Evolutionary conservation across 2,113 vertebrate genomes (phyloP).

Genomic region (Xiphophorus couchianus): DNA sequence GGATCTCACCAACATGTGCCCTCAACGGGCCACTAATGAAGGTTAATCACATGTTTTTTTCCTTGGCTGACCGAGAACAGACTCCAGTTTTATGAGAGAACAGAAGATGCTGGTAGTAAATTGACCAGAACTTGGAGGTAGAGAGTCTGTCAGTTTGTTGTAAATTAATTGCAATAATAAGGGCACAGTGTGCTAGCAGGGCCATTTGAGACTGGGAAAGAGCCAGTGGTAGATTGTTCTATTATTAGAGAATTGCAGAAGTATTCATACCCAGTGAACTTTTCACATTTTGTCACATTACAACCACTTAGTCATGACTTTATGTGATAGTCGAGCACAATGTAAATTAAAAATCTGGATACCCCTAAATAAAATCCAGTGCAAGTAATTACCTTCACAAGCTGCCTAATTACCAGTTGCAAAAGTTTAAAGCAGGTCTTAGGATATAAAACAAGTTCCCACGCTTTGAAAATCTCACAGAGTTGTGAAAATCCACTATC

Average conservation of each 20-base stretch:
- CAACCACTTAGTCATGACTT: background rate
- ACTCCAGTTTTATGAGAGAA: slow-evolving; percentile 65
- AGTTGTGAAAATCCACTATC: no score
- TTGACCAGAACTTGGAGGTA: slow-evolving; percentile 57
- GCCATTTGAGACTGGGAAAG: background rate
- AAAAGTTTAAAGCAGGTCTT: no score
- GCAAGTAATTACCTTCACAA: no score
- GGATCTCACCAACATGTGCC: slow-evolving; percentile 70
- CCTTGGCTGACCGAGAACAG: slow-evolving; percentile 73
- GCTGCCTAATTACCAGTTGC: no score
- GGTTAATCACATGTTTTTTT: slow-evolving; percentile 66
- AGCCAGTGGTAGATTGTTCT: background rate
- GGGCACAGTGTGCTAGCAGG: background rate
- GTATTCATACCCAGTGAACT: background rate
- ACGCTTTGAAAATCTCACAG: no score
- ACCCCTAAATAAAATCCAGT: no score
- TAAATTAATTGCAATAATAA: slow-evolving; percentile 30
- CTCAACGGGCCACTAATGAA: slow-evolving; percentile 76
- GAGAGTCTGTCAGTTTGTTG: slow-evolving; percentile 40
- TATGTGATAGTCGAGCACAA: background rate
- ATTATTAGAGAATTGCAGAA: background rate
- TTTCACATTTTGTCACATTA: background rate
- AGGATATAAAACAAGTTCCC: no score
- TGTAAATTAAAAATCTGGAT: background rate
- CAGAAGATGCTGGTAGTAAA: slow-evolving; percentile 41